phyloP scores from a whole-genome alignment of 2,888 invertebrate genomes.

The Atrina japonica region DNA sequence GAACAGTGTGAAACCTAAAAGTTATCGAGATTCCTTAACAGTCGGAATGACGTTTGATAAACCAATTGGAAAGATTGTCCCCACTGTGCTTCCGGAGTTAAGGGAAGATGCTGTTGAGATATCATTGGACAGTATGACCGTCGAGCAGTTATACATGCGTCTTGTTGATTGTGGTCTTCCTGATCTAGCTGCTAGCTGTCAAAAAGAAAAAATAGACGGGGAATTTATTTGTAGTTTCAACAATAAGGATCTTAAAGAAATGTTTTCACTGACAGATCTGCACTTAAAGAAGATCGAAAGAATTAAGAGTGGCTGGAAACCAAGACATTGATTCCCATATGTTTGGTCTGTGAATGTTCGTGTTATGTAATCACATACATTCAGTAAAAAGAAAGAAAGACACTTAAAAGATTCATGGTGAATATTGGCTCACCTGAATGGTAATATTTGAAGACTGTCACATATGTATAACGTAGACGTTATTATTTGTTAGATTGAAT shows the following conservation, averaged over 20 bases:
- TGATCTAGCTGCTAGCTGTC: slow-evolving; percentile 41
- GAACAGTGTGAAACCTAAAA: background rate
- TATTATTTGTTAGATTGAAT: too few relatives aligned
- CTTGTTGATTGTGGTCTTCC: background rate
- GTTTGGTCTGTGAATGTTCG: too few relatives aligned
- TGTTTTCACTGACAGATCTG: slow-evolving; percentile 33
- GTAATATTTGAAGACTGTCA: too few relatives aligned
- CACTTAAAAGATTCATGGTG: too few relatives aligned
- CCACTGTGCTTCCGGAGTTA: background rate
- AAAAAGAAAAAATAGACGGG: slow-evolving; percentile 49
- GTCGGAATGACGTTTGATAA: background rate
- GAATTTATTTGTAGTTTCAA: slow-evolving; percentile 43
- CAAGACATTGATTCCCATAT: too few relatives aligned
- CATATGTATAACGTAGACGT: too few relatives aligned
- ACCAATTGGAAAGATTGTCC: slow-evolving; percentile 8
- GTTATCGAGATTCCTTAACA: too few relatives aligned
- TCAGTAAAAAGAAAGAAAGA: too few relatives aligned
- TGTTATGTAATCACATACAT: too few relatives aligned
- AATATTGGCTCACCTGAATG: too few relatives aligned
- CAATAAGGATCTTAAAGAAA: slow-evolving; percentile 41
- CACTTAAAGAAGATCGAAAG: slow-evolving; percentile 1
- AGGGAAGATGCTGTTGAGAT: too few relatives aligned
- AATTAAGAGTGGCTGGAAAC: slow-evolving; percentile 13
- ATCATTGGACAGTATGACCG: slow-evolving; percentile 5
- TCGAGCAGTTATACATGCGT: background rate